Base-by-base conservation (phyloP, 2,888 invertebrate genomes). In the Stenoptilia bipunctidactyla region DNA sequence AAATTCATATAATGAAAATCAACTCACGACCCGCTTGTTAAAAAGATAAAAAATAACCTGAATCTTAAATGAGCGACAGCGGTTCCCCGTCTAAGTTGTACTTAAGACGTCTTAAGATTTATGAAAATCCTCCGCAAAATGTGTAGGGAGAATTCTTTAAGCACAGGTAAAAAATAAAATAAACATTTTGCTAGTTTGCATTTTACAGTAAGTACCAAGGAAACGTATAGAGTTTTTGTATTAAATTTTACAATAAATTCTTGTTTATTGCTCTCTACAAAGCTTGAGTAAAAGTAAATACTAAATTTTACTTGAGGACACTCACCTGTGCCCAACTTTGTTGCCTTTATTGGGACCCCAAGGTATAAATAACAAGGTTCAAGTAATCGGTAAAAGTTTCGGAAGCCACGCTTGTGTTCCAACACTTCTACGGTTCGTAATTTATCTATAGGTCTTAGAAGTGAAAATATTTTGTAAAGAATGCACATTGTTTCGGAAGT, bases 371-470 rank as follows among this genome's bases (percentile, higher is more conserved):
- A 79, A 69, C 69, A 63, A 70, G 72, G 20, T 20, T 5, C 20
- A 75, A 75, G 77, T 79, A 79, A 80, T 79, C 76, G 79, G 70
- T 73, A 70, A 72, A 80, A 77, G 68, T 80, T 80, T 73, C 60
- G 63, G 67, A 63, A 62, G 64, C 20, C 20, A 5, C 8, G 4
- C 20, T 20, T 20, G 20, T 20, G 3, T 3, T 8, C 20, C 20
- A 3, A 8, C 3, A 20, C 20, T 8, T 20, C 20, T 5, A 20
- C n/a, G n/a, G n/a, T n/a, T n/a, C n/a, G 20, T 20, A 20, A 20
- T 20, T 20, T 20, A 20, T 20, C 20, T 5, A 20, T 8, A 8
- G 4, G 20, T 5, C 20, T 20, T 20, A 20, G 20, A 20, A 20
- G 8, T 5, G 8, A 20, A 20, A 20, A 20, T 8, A 8, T 8